Base-by-base conservation (phyloP, 2,888 invertebrate species). In the Torymus tubicola region DNA sequence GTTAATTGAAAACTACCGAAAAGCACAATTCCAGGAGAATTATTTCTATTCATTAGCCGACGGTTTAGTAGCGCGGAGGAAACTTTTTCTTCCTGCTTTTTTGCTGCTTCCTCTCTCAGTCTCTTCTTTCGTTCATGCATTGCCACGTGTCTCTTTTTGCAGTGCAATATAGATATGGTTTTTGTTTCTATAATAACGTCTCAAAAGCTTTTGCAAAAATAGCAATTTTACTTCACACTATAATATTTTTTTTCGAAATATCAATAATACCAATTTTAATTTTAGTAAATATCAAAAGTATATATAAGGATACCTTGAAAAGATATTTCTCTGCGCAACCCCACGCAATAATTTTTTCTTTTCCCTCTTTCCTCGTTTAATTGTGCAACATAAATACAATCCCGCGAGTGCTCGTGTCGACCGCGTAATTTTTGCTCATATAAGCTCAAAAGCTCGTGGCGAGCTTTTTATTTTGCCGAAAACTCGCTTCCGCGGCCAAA, bases 11-110 rank as follows among this genome's bases (percentile, higher is more conserved):
- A 89, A 88, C 88, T 88, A 88, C 86, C 88, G 84, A 89, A 89
- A 89, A 87, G 87, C 87, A 86, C 87, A 87, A 87, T 87, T 88
- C 86, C 85, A 85, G 84, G 86, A 87, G 88, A 90, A 90, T 90
- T 90, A 90, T 90, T 88, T 88, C 89, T 90, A 89, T 90, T 90
- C 90, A 90, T 90, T 90, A 90, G 88, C 86, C 85, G 85, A 80
- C 83, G 87, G 85, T 83, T 42, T 84, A 84, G 84, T 83, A 83
- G 52, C 58, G 67, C 68, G n/a, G 76, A 63, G 68, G 18, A 78
- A 67, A 61, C 64, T 72, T 79, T 68, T 73, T 61, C 57, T 61
- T 31, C 21, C 67, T 65, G 16, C 72, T 50, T 65, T 75, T 58
- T 31, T 75, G 24, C 63, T 42, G 42, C 12, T 65, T 2, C 64